Base-by-base conservation (phyloP, 2,888 invertebrate genomes). In the Hirudinaria manillensis region DNA sequence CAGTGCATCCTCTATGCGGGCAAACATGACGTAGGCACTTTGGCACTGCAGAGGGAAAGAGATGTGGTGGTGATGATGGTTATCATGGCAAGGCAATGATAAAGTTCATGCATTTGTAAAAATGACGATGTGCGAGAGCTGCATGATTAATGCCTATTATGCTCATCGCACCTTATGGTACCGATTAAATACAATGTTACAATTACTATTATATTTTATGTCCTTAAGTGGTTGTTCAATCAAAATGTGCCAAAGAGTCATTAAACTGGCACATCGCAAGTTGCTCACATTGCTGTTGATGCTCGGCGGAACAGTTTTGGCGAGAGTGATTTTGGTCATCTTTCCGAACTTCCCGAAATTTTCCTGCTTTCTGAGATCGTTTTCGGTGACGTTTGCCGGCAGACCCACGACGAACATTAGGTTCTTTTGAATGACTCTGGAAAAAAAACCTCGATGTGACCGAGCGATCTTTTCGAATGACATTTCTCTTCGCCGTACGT, bases 291-390 rank as follows among this genome's bases (percentile, higher is more conserved):
- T 45, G 61, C n/a, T 61, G 61, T 61, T 61, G 24, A 16, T 61
- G 24, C 24, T 27, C 10, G 24, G 24, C 2, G 24, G 24, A 7
- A n/a, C 61, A 16, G 10, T 24, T 19, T 65, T 73, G 38, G 55
- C 65, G 3, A 73, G 61, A 19, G 97, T 97, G 87, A 99, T 95
- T 90, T 99, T 99, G 88, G 95, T 93, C 86, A 99, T 98, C 89
- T 95, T 97, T 80, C 99, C 99, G 88, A 95, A 99, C 89, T 96
- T 95, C 81, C 98, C 98, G 89, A 99, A 99, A 89, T 97, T 98
- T 88, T 99, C 99, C 86, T 93, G 93, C 87, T 93, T 93, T 87
- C 95, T 97, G 83, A 99, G 89, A 88, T 99, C 98, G 78, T 94
- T 91, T 87, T 99, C 97, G 78, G 98, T 96, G 84, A 99, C 89